Conservation (phyloP, 2,888 invertebrate species). For the Pycnomerus fuliginosus region DNA sequence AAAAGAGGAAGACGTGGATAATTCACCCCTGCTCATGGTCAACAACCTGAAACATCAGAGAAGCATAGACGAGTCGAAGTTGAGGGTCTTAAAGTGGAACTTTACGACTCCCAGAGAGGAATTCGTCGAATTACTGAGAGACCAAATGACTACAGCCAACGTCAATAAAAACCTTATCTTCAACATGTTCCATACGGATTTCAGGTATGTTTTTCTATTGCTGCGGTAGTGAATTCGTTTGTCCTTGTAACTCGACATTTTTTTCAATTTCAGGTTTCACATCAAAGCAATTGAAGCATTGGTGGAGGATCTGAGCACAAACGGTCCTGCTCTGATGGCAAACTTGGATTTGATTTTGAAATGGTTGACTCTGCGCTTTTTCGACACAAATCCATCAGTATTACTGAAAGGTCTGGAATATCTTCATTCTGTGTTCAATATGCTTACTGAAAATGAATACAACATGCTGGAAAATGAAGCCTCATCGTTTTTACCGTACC, state of each 20-base stretch:
- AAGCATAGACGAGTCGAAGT: conserved; percentile 89
- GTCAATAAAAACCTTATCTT: conserved; percentile 83
- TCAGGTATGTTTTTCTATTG: conserved; percentile 57
- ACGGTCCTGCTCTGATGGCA: conserved; percentile 75
- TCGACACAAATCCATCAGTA: conserved; percentile 98
- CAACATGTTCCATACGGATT: conserved; percentile 95
- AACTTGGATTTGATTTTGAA: conserved; percentile 95
- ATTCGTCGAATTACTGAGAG: conserved; percentile 87
- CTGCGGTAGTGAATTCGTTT: no score
- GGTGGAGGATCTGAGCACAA: conserved; percentile 78
- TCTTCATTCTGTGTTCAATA: conserved; percentile 77
- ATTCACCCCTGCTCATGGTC: conserved; percentile 72
- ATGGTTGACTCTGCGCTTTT: conserved; percentile 95
- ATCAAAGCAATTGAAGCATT: conserved; percentile 92
- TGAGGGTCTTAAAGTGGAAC: conserved; percentile 94
- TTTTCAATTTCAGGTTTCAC: conserved; percentile 80
- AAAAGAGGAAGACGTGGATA: conserved; percentile 84
- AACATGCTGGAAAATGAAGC: conserved; percentile 90
- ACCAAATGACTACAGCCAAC: conserved; percentile 86
- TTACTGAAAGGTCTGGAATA: conserved; percentile 94
- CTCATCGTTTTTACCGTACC: conserved; percentile 90
- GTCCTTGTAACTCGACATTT: no score
- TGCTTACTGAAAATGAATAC: conserved; percentile 78
- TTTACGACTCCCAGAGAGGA: conserved; percentile 92
- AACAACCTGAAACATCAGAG: conserved; percentile 91